These are phyloP conservation scores for Carassius auratus DNA, from an alignment of 2,113 vertebrate species.

Conservation along the genomic window DNA sequence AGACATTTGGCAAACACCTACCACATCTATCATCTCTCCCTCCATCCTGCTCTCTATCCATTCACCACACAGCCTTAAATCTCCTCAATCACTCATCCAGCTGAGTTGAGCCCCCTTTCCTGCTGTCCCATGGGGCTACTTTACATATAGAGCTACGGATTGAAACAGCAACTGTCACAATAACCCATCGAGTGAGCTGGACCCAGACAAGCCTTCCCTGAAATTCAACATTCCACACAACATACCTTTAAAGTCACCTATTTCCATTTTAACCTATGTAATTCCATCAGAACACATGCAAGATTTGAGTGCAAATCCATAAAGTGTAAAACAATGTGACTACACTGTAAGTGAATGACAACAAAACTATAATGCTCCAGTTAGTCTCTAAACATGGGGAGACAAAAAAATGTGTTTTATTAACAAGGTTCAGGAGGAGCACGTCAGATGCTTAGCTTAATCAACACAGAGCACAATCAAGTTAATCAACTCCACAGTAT, in stretches of 20 bases:
- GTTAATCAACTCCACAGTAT: no score
- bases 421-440: no score
- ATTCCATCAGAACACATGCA: slow-evolving; percentile 66
- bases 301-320: slow-evolving; percentile 47
- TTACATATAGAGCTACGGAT: slow-evolving; percentile 37
- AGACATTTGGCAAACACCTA: slow-evolving; percentile 11
- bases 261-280: slow-evolving; percentile 54
- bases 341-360: not conserved
- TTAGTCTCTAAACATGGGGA: not conserved
- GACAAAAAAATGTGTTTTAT: not conserved
- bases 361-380: not conserved
- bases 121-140: not conserved
- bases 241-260: not conserved
- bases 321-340: not conserved
- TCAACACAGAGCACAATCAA: no score
- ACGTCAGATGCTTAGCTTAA: no score
- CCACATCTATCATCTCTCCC: slow-evolving; percentile 40
- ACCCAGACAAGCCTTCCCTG: slow-evolving; percentile 33
- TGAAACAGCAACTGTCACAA: slow-evolving; percentile 46
- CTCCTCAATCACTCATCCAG: slow-evolving; percentile 30
- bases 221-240: slow-evolving; percentile 37
- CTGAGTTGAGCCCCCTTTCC: slow-evolving; percentile 27
- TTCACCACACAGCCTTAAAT: slow-evolving; percentile 60
- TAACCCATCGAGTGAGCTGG: slow-evolving; percentile 7
- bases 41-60: slow-evolving; percentile 46